These are phyloP conservation scores for Lagopus muta DNA, from an alignment of 2,113 vertebrate genomes.

Conservation along the genomic window DNA sequence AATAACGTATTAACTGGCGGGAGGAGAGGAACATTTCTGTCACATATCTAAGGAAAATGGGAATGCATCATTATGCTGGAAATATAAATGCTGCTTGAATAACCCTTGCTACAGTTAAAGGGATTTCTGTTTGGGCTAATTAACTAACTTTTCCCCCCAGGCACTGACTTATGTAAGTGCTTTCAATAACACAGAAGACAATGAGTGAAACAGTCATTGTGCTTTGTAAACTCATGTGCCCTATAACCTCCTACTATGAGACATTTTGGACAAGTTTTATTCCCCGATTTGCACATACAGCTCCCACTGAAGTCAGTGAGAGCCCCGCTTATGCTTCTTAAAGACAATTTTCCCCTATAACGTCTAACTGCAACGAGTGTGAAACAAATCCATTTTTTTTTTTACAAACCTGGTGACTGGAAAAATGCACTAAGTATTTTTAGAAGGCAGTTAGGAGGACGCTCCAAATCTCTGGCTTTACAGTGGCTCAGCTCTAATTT, in stretches of 20 bases:
- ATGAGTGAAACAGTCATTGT: constrained; percentile 15
- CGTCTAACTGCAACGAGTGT: not conserved
- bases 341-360: constrained; percentile 2
- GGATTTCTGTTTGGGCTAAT: constrained; percentile 41
- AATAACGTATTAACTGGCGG: not conserved
- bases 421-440: constrained; percentile 43
- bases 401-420: not conserved
- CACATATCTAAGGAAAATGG: constrained; percentile 36
- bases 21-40: constrained; percentile 55
- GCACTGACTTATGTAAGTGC: constrained; percentile 35
- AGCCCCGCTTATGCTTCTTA: not conserved
- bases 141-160: constrained; percentile 34
- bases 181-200: constrained; percentile 48
- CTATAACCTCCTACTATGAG: not conserved
- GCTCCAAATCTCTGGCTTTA: constrained; percentile 37
- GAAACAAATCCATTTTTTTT: not conserved
- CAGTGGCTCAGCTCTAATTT: not conserved
- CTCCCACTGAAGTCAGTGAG: not conserved
- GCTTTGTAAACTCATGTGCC: not conserved
- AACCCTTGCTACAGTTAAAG: constrained; percentile 19
- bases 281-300: fast-evolving
- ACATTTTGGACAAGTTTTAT: not conserved
- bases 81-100: constrained; percentile 34
- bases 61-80: constrained; percentile 49
- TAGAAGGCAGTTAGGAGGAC: not conserved